Percentiles rank a stretch among this genome's conserved stretches.
These are phyloP conservation scores for Drosophila biarmipes DNA, from an alignment of 1,140 invertebrate genomes.

Conservation along the genomic window DNA sequence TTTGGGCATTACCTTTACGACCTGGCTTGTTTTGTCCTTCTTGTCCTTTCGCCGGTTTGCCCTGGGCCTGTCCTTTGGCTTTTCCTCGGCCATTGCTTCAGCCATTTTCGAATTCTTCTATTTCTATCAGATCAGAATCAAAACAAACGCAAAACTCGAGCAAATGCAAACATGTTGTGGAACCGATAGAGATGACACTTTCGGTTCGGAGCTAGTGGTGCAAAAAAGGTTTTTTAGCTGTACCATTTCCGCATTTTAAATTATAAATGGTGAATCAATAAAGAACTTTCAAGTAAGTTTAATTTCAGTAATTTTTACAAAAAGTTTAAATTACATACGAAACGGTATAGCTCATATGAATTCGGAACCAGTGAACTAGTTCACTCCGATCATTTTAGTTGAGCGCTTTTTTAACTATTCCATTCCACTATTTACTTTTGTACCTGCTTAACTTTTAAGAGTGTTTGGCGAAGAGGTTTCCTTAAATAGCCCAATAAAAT, in stretches of 20 bases:
- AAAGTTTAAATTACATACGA: too few species aligned
- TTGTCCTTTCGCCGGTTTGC: constrained; percentile 49
- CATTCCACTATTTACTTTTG: not conserved
- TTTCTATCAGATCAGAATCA: not conserved
- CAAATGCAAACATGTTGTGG: constrained; percentile 7
- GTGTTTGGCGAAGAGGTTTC: not conserved
- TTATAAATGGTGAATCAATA: not conserved
- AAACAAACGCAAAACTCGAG: constrained; percentile 1
- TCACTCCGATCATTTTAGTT: not conserved
- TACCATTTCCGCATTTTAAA: not conserved
- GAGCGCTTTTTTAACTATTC: constrained; percentile 1
- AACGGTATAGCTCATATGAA: not conserved
- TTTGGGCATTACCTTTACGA: constrained; percentile 44
- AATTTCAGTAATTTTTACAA: not conserved
- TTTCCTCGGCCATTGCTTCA: constrained; percentile 34
- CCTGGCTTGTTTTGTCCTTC: constrained; percentile 46
- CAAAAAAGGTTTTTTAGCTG: not conserved
- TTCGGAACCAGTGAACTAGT: constrained; percentile 1
- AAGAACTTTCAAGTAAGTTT: not conserved
- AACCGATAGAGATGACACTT: constrained; percentile 29
- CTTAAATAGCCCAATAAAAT: not conserved
- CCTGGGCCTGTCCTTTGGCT: constrained; percentile 44
- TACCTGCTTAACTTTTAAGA: not conserved
- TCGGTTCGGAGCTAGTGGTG: not conserved
- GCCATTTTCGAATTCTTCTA: constrained; percentile 24